These are phyloP conservation scores for Sigmodon hispidus DNA, from an alignment of 2,113 vertebrate species.

Conservation along the genomic window DNA sequence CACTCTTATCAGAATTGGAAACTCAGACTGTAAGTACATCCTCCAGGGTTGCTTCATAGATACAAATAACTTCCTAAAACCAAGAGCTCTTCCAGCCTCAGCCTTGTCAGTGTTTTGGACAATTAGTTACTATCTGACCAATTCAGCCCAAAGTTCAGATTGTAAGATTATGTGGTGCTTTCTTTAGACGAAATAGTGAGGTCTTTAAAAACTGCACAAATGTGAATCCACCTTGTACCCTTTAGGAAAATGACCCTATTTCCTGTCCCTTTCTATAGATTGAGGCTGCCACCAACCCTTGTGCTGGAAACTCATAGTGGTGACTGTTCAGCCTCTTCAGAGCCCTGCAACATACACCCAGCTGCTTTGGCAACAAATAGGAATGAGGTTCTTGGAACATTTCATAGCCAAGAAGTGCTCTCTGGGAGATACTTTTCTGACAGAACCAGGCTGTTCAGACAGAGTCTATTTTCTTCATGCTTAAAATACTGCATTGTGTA, in stretches of 20 bases:
- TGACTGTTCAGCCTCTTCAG: neutral
- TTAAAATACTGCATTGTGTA: constrained; percentile 61
- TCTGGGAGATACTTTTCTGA: neutral
- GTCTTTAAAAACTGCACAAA: neutral
- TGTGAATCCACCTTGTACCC: no score
- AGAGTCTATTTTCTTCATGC: constrained; percentile 68
- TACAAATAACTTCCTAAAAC: neutral
- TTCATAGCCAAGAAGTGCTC: constrained; percentile 1
- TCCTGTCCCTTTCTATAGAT: neutral
- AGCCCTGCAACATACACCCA: accelerated
- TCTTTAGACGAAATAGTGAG: neutral
- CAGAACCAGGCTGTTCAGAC: constrained; percentile 54
- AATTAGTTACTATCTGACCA: neutral
- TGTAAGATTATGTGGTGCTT: neutral
- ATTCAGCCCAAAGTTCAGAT: neutral
- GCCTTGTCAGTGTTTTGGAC: neutral
- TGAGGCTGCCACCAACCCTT: accelerated
- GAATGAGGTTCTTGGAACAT: neutral
- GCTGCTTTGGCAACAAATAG: neutral
- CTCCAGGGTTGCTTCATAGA: neutral
- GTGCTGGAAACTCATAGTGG: neutral
- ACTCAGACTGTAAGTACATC: neutral
- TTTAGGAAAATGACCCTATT: neutral
- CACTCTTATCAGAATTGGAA: neutral
- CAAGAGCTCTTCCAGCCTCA: neutral